A percentile compares a stretch with the other conserved stretches of the same genome.
These are phyloP conservation scores for Tachyglossus aculeatus DNA, from an alignment of 2,797 vertebrate species.

Conservation along the genomic window DNA sequence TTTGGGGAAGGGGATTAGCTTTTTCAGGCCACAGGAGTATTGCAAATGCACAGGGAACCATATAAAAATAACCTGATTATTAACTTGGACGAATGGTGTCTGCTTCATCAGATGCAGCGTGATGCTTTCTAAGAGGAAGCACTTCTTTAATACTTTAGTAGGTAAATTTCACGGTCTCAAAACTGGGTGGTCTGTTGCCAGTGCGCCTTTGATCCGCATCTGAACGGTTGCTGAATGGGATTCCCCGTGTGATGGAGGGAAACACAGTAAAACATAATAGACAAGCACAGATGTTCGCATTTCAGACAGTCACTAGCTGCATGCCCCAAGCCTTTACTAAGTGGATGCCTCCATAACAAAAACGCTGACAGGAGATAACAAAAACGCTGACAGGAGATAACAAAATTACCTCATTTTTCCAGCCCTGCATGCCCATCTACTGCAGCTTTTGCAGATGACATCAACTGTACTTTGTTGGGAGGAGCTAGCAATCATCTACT, in stretches of 20 bases:
- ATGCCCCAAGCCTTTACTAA: not conserved
- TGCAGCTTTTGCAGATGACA: constrained; percentile 1
- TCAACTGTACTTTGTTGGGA: not conserved
- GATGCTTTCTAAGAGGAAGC: not conserved
- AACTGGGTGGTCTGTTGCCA: too few relatives aligned
- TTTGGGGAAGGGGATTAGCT: not conserved
- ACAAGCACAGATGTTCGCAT: constrained; percentile 3
- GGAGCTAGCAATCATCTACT: not conserved
- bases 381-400: too few relatives aligned
- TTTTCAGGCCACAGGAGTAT: not conserved
- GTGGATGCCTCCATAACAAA: not conserved
- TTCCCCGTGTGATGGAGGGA: not conserved
- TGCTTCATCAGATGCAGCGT: not conserved
- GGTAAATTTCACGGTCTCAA: not conserved
- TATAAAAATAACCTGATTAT: not conserved
- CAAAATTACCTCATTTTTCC: not conserved
- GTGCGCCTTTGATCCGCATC: constrained; percentile 10
- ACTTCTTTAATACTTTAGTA: not conserved
- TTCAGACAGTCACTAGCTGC: constrained; percentile 22
- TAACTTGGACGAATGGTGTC: not conserved
- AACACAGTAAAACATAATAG: not conserved
- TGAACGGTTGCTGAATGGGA: not conserved
- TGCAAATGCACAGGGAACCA: not conserved
- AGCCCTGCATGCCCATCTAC: constrained; percentile 1
- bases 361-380: constrained; percentile 15